phyloP scores from a whole-genome alignment of 64 coral and sea anemone species.

The Stichodactyla mertensii region DNA sequence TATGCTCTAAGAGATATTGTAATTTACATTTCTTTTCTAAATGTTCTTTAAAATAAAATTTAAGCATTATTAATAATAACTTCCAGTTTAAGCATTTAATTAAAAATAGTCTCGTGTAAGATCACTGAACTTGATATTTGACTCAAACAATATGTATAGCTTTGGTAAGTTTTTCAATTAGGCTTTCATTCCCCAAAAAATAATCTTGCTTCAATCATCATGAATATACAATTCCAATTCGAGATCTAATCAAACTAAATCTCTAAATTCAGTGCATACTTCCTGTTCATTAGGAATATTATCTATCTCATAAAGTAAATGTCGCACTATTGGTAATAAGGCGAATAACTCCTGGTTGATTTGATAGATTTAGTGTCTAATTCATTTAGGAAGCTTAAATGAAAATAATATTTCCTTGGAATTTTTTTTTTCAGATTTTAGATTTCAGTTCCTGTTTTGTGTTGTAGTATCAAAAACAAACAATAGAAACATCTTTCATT shows the following conservation, averaged over 20 bases:
- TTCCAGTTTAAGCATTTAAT: constrained; percentile 11
- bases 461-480: not conserved
- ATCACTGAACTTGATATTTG: constrained; percentile 3
- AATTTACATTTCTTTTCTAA: constrained; percentile 10
- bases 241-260: constrained; percentile 18
- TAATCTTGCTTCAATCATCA: not conserved
- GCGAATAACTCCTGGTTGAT: constrained; percentile 4
- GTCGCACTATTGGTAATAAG: constrained; percentile 9
- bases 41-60: constrained; percentile 3
- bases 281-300: constrained; percentile 31
- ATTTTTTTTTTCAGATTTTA: not conserved
- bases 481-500: constrained; percentile 5
- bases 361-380: constrained; percentile 13
- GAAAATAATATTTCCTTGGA: constrained; percentile 22
- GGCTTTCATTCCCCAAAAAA: constrained; percentile 13
- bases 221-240: constrained; percentile 9
- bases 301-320: constrained; percentile 33
- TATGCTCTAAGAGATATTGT: not conserved
- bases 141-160: not conserved
- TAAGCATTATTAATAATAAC: constrained; percentile 9
- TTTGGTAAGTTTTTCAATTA: constrained; percentile 6
- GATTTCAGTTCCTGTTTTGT: constrained; percentile 6
- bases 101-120: not conserved
- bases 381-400: constrained; percentile 15
- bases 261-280: not conserved